These are phyloP conservation scores for Philaenus spumarius DNA, from an alignment of 1,140 invertebrate genomes.

Conservation along the genomic window DNA sequence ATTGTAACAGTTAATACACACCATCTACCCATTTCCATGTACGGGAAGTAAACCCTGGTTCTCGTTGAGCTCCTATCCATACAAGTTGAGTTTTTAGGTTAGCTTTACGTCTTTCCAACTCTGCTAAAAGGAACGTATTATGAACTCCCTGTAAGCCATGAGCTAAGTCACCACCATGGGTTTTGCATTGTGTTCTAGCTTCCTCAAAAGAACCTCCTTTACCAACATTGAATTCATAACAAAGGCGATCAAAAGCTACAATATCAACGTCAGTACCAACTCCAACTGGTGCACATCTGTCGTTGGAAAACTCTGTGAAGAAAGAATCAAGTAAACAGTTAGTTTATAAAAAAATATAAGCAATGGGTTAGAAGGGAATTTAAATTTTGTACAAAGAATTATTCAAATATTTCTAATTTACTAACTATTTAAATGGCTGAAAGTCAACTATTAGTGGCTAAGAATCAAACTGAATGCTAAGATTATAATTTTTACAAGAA, in stretches of 20 bases:
- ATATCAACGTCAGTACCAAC: constrained; percentile 66
- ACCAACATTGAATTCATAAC: constrained; percentile 79
- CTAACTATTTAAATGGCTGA: too few relatives aligned
- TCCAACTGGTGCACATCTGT: constrained; percentile 61
- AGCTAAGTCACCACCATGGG: constrained; percentile 67
- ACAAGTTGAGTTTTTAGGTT: constrained; percentile 76
- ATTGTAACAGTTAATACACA: constrained; percentile 40
- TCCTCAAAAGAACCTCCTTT: constrained; percentile 74
- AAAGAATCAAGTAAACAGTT: too few relatives aligned
- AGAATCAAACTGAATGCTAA: too few relatives aligned
- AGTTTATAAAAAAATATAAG: too few relatives aligned
- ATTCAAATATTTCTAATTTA: constrained; percentile 7
- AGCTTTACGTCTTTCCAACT: constrained; percentile 70
- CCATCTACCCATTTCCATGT: constrained; percentile 89
- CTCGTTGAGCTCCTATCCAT: constrained; percentile 87
- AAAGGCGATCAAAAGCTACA: constrained; percentile 73
- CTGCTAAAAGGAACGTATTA: constrained; percentile 62
- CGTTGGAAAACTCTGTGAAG: constrained; percentile 66
- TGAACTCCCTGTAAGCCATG: constrained; percentile 52
- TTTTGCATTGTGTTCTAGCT: constrained; percentile 63
- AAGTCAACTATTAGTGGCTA: too few relatives aligned
- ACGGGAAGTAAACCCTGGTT: constrained; percentile 69
- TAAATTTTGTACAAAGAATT: too few relatives aligned
- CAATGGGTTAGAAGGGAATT: too few relatives aligned
- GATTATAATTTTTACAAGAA: too few relatives aligned